Percentiles rank a stretch among this genome's conserved stretches.
phyloP scores from a whole-genome alignment of 2,888 invertebrate genomes.

The Drosophila crucigera region DNA sequence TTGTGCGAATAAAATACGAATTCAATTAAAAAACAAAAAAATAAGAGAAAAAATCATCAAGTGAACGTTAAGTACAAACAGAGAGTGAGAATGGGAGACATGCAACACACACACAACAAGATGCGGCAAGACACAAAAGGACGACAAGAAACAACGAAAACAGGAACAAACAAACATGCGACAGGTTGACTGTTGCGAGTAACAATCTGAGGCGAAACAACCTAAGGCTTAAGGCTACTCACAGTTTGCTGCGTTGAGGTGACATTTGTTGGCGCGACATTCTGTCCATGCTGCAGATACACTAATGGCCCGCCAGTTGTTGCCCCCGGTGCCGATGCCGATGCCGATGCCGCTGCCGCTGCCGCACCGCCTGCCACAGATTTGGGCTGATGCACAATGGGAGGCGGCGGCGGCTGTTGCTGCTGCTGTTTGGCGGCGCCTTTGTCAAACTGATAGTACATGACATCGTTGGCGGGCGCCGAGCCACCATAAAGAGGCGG shows the following conservation, averaged over 20 bases:
- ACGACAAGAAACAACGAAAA: slow-evolving; percentile 36
- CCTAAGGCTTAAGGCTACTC: slow-evolving; percentile 72
- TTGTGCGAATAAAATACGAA: slow-evolving; percentile 67
- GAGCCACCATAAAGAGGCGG: slow-evolving; percentile 82
- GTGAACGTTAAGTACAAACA: slow-evolving; percentile 29
- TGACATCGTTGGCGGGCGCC: slow-evolving; percentile 82
- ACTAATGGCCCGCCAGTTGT: slow-evolving; percentile 71
- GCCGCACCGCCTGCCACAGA: slow-evolving; percentile 24
- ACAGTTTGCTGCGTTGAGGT: slow-evolving; percentile 82
- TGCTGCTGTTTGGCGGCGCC: slow-evolving; percentile 61
- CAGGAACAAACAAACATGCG: slow-evolving; percentile 60
- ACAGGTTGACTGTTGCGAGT: slow-evolving; percentile 50
- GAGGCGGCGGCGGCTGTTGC: slow-evolving; percentile 45
- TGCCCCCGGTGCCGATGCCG: slow-evolving; percentile 8
- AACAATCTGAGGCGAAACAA: slow-evolving; percentile 36
- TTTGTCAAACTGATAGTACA: slow-evolving; percentile 85
- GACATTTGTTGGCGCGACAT: slow-evolving; percentile 70
- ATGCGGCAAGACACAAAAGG: slow-evolving; percentile 43
- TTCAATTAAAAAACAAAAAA: slow-evolving; percentile 67
- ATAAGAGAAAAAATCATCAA: slow-evolving; percentile 16
- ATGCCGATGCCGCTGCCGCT: background rate
- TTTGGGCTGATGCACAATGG: slow-evolving; percentile 81
- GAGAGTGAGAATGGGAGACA: slow-evolving; percentile 31
- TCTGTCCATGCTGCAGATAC: slow-evolving; percentile 81
- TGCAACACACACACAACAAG: slow-evolving; percentile 44